Evolutionary conservation across 1,140 invertebrate species (phyloP), one percentile per base, ranked within the genome.

Genomic region (Microplitis mediator): DNA sequence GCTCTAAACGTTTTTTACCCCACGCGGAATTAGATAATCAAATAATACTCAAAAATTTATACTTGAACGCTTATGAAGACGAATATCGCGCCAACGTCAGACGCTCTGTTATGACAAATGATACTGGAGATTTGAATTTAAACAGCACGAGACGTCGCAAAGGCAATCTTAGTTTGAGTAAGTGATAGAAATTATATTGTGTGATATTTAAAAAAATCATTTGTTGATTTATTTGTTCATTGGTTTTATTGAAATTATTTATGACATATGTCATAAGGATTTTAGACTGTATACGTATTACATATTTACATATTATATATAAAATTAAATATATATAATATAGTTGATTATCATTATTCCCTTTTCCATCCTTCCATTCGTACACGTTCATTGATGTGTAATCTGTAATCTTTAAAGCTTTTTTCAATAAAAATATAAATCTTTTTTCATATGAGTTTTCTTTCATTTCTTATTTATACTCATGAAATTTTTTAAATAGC

Each of bases 41-140:
- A 86, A 86, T 83, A 69, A 82, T 84, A 58, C 77, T 87, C 35
- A 86, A 86, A 75, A 86, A 86, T 76, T 80, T 86, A 71, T 87
- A 87, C 81, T 78, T 86, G 23, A 79, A 84, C 63, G 81, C 82
- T 67, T 86, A 85, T 74, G 84, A 87, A 70, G 81, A 84, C 16
- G 84, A 84, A 75, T 87, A 87, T 76, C 80, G 82, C 70, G 80
- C 82, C 63, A 87, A 86, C 78, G 82, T 86, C 13, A 86, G 84
- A 77, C 85, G 85, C 72, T 86, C 85, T 56, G 75, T 85, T 77
- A 78, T 23, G 23, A 23, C 14, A 3, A 32, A 54, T 54, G 65
- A 67, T 11, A 50, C 0, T 9, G 9, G 23, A 4, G 23, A 58
- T n/a, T 3, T 58, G 14, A 58, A 78, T 74, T 68, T 74, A 32